Conservation (phyloP, 2,888 invertebrate species). For the Pilophorus perplexus region DNA sequence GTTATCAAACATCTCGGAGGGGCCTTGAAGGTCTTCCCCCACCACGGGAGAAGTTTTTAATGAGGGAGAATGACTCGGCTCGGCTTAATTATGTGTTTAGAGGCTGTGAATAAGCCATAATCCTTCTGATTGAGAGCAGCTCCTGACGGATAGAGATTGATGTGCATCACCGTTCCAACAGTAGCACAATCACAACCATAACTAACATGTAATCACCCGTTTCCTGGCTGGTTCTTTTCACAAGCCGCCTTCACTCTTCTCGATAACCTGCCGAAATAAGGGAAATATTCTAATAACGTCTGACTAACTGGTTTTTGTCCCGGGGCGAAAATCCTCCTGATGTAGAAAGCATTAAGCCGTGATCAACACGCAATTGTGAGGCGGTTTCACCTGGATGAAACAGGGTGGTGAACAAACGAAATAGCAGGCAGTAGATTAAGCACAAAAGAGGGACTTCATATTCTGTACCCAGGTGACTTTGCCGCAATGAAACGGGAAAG, state of each 20-base stretch:
- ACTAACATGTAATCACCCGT: constrained; percentile 32
- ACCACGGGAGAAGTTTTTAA: constrained; percentile 24
- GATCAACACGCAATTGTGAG: constrained; percentile 1
- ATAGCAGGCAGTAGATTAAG: constrained; percentile 20
- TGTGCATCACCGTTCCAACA: constrained; percentile 28
- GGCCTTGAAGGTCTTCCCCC: constrained; percentile 14
- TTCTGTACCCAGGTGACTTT: constrained; percentile 7
- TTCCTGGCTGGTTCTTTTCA: constrained; percentile 32
- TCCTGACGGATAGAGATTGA: constrained; percentile 46
- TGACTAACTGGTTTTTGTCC: too few relatives aligned
- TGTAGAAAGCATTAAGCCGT: too few relatives aligned
- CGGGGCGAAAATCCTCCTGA: too few relatives aligned
- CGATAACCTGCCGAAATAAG: too few relatives aligned
- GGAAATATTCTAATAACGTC: too few relatives aligned
- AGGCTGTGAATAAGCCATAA: constrained; percentile 43
- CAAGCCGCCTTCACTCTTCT: background rate
- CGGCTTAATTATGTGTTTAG: constrained; percentile 43
- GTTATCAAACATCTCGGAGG: constrained; percentile 28
- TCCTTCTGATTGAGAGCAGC: constrained; percentile 42
- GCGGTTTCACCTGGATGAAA: too few relatives aligned
- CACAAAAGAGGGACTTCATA: constrained; percentile 32
- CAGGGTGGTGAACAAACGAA: background rate
- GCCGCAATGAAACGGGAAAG: constrained; percentile 13
- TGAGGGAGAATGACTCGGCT: constrained; percentile 43
- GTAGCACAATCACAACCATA: constrained; percentile 36